Percentiles rank a stretch among this genome's conserved stretches.
phyloP scores from a whole-genome alignment of 2,888 invertebrate genomes.

The Ariolimax columbianus region DNA sequence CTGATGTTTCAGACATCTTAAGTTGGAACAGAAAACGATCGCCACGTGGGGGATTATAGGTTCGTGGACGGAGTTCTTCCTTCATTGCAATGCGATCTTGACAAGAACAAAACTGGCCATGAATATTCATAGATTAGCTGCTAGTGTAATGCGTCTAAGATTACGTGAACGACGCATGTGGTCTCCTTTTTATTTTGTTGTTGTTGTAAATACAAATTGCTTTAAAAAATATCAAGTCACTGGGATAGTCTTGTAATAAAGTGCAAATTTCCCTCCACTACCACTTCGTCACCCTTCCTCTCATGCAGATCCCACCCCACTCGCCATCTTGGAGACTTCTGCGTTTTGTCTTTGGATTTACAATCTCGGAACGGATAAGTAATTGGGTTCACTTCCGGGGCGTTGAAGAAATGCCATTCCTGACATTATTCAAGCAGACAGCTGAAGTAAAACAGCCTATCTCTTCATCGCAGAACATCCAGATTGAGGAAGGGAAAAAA shows the following conservation, averaged over 20 bases:
- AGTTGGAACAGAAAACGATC: no score
- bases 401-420: conserved; percentile 44
- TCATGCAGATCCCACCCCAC: background rate
- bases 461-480: conserved; percentile 6
- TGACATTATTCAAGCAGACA: conserved; percentile 28
- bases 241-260: conserved; percentile 18
- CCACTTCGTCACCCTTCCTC: no score
- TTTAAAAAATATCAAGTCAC: conserved; percentile 20
- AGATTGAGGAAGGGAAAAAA: background rate
- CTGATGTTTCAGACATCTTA: background rate
- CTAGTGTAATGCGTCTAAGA: conserved; percentile 14
- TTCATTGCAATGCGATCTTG: background rate
- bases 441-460: conserved; percentile 11
- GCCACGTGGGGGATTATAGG: background rate
- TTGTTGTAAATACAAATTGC: background rate
- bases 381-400: conserved; percentile 50
- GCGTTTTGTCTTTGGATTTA: background rate
- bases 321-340: background rate
- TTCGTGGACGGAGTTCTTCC: background rate
- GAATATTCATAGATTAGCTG: conserved; percentile 39
- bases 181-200: no score
- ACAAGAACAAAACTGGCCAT: conserved; percentile 2
- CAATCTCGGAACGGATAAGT: conserved; percentile 30
- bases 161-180: conserved; percentile 4
- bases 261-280: no score